Evolutionary conservation across 2,888 invertebrate species (phyloP).

Genomic region (Lathronympha strigana): DNA sequence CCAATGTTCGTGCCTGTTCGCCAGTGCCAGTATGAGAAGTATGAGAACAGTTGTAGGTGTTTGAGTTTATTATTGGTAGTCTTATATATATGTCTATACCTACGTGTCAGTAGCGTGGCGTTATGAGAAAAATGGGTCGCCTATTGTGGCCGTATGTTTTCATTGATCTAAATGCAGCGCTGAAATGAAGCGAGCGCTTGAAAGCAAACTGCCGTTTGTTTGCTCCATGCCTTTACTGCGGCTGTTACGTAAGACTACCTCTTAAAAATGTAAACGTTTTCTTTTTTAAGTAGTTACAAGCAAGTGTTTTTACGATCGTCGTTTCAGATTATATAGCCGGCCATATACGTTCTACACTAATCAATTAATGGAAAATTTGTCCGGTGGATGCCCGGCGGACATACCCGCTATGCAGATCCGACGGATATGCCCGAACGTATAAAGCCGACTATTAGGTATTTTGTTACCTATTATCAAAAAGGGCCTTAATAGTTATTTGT

Average conservation of each 20-base stretch:
- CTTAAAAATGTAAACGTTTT: constrained; percentile 5
- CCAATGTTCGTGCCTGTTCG: too few species aligned
- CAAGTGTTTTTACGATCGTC: background rate
- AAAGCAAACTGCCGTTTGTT: constrained; percentile 32
- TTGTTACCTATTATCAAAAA: too few species aligned
- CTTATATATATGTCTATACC: constrained; percentile 17
- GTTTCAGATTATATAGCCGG: background rate
- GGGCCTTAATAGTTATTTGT: too few species aligned
- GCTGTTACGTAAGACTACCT: constrained; percentile 1
- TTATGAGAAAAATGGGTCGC: constrained; percentile 33
- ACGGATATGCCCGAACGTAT: too few species aligned
- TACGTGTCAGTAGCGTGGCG: constrained; percentile 10
- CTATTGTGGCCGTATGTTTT: constrained; percentile 35
- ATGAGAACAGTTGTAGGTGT: background rate
- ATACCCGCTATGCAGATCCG: too few species aligned
- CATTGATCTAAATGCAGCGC: constrained; percentile 41
- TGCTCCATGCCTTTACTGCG: constrained; percentile 18
- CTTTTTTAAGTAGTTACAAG: background rate
- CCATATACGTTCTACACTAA: background rate
- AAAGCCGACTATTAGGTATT: too few species aligned
- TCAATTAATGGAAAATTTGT: too few species aligned
- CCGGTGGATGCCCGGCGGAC: too few species aligned
- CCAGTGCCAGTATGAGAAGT: too few species aligned
- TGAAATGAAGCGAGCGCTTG: constrained; percentile 32
- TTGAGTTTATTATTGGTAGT: background rate